phyloP scores from a whole-genome alignment of 2,888 invertebrate species.

The Cryptocheilus praepositus region DNA sequence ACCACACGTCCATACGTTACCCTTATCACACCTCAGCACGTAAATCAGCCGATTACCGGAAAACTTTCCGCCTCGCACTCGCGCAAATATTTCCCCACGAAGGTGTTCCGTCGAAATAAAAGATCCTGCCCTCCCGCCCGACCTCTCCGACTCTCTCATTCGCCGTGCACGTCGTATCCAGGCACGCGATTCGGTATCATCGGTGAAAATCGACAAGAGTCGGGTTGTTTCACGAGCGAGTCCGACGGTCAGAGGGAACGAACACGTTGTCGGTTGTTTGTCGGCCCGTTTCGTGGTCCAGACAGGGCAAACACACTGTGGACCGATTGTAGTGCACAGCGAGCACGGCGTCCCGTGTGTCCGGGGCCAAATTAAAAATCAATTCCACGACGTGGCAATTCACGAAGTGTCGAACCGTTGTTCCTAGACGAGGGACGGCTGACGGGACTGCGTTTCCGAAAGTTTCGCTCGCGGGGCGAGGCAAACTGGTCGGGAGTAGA shows the following conservation, averaged over 20 bases:
- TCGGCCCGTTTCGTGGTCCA: constrained; percentile 56
- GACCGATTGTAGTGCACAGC: constrained; percentile 35
- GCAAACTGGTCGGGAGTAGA: too few relatives aligned
- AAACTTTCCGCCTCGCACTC: too few relatives aligned
- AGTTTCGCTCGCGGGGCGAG: neutral
- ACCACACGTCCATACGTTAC: too few relatives aligned
- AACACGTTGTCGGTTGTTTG: constrained; percentile 53
- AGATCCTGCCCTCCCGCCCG: neutral
- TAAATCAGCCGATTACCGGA: too few relatives aligned
- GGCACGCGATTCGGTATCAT: constrained; percentile 17
- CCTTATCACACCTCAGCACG: too few relatives aligned
- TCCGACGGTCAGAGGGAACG: constrained; percentile 37
- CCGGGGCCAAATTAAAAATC: constrained; percentile 65
- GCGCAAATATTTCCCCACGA: too few relatives aligned
- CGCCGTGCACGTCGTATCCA: constrained; percentile 1
- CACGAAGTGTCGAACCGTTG: constrained; percentile 16
- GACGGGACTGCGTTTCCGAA: neutral
- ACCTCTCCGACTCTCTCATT: neutral
- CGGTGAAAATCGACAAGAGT: constrained; percentile 16
- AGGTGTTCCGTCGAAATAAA: neutral
- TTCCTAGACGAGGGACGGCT: constrained; percentile 2
- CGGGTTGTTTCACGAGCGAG: constrained; percentile 45
- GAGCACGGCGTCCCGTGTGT: constrained; percentile 27
- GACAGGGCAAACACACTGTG: constrained; percentile 61
- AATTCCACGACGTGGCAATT: constrained; percentile 44